Percentiles rank a stretch among this genome's conserved stretches.
Evolutionary conservation across 1,140 invertebrate genomes (phyloP).

Genomic region (Caenorhabditis remanei): DNA sequence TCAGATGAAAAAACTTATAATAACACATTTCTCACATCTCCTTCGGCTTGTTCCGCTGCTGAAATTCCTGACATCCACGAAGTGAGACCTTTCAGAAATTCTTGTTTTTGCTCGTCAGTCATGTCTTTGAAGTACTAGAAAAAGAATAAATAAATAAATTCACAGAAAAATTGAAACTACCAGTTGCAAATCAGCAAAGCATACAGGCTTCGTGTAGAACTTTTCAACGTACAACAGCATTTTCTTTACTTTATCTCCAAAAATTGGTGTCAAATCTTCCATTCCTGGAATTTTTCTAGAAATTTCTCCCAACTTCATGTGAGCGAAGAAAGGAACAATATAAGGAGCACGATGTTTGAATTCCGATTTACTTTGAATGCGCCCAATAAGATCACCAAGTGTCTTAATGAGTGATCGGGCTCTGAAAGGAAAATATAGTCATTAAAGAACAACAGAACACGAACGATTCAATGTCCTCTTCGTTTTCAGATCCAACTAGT

Average conservation of each 20-base stretch:
- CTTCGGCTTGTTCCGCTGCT: not conserved
- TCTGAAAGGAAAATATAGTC: not conserved
- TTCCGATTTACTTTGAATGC: not conserved
- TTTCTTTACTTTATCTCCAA: slow-evolving; percentile 5
- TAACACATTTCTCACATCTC: not conserved
- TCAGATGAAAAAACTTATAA: not conserved
- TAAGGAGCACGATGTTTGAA: not conserved
- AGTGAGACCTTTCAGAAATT: not conserved
- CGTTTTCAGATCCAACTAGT: not conserved
- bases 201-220: slow-evolving; percentile 38
- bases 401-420: not conserved
- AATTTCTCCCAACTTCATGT: not conserved
- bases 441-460: not conserved
- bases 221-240: slow-evolving; percentile 20
- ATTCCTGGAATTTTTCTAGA: not conserved
- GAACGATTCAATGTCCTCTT: slow-evolving; percentile 10
- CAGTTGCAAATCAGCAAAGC: slow-evolving; percentile 39
- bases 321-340: not conserved
- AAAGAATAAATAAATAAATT: not conserved
- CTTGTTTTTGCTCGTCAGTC: slow-evolving; percentile 1
- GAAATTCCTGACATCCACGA: not conserved
- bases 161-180: not conserved
- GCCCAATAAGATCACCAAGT: not conserved
- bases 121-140: slow-evolving; percentile 8
- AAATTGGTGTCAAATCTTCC: slow-evolving; percentile 18